Percentiles rank a stretch among this genome's conserved stretches.
phyloP scores from a whole-genome alignment of 2,888 invertebrate genomes.

The Trachelus stipa region DNA sequence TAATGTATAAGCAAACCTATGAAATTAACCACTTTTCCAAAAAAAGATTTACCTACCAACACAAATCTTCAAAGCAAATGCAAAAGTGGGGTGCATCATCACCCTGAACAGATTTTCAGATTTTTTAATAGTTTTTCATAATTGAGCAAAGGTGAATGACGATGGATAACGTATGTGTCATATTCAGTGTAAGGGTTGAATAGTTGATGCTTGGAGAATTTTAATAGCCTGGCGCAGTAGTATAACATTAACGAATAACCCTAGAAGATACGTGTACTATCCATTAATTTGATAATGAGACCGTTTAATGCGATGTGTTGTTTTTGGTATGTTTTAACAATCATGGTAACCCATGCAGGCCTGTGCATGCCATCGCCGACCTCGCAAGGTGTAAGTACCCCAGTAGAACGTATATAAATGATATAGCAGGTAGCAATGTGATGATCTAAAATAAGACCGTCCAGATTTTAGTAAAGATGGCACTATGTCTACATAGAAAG shows the following conservation, averaged over 20 bases:
- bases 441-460: neutral
- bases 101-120: too few species aligned
- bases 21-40: too few species aligned
- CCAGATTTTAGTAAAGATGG: neutral
- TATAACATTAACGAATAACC: neutral
- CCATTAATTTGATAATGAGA: neutral
- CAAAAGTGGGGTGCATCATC: too few species aligned
- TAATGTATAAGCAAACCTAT: too few species aligned
- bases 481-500: constrained; percentile 20
- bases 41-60: too few species aligned
- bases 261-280: neutral
- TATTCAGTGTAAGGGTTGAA: neutral
- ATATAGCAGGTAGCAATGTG: neutral
- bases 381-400: constrained; percentile 90
- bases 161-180: neutral
- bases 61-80: too few species aligned
- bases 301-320: constrained; percentile 42
- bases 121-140: neutral
- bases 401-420: constrained; percentile 35
- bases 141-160: neutral
- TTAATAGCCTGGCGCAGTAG: neutral
- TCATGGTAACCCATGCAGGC: constrained; percentile 69
- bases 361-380: constrained; percentile 90
- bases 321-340: constrained; percentile 58
- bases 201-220: neutral